Evolutionary conservation across 2,797 vertebrate genomes (phyloP).

Genomic region (Enteromius afrohamiltoni): DNA sequence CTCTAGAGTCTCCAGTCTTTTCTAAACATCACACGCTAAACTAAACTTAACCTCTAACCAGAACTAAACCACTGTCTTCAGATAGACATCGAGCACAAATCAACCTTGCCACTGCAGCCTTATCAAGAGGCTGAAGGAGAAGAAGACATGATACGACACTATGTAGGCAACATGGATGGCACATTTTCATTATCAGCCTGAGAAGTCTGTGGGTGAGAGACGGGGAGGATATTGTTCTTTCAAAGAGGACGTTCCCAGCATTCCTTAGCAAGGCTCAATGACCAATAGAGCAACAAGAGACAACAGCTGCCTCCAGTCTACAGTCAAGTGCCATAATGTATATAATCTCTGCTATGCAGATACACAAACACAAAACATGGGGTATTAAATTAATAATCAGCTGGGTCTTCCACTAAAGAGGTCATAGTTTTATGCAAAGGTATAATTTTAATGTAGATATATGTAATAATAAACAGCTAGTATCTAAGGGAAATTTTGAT

Average conservation of each 20-base stretch:
- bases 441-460: not conserved
- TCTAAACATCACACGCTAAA: not conserved
- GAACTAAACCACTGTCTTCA: not conserved
- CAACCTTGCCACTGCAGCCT: not conserved
- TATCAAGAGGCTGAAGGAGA: not conserved
- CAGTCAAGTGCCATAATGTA: not conserved
- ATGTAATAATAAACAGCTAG: not conserved
- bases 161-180: not conserved
- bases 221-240: slow-evolving; percentile 35
- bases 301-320: slow-evolving; percentile 7
- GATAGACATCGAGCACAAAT: not conserved
- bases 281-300: slow-evolving; percentile 10
- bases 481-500: not conserved
- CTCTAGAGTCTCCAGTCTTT: not conserved
- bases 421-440: not conserved
- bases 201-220: not conserved
- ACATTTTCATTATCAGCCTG: not conserved
- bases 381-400: slow-evolving; percentile 13
- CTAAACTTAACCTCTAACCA: not conserved
- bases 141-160: not conserved
- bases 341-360: not conserved
- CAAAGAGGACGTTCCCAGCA: slow-evolving; percentile 27
- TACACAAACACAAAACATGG: not conserved
- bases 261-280: slow-evolving; percentile 30
- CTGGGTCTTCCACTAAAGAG: not conserved